A percentile compares a stretch with the other conserved stretches of the same genome.
Conservation (phyloP, 2,113 vertebrate genomes). For the Psittacula cyanocephala region DNA sequence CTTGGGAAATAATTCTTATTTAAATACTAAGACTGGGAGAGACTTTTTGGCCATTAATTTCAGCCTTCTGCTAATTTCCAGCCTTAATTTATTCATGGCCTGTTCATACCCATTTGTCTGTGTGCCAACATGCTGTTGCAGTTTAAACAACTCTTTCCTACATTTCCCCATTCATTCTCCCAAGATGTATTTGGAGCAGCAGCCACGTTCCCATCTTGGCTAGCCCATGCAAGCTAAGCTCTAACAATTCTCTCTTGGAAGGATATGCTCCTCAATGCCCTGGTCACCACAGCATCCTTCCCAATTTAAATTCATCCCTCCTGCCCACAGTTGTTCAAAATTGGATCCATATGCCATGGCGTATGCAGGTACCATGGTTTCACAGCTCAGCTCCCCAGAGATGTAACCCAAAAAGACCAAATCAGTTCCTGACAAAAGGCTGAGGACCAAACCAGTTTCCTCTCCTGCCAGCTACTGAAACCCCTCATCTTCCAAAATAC, state of each 20-base stretch:
- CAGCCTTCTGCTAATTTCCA: constrained; percentile 41
- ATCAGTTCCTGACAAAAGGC: neutral
- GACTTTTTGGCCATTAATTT: constrained; percentile 36
- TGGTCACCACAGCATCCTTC: neutral
- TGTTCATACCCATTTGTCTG: constrained; percentile 15
- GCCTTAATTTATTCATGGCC: constrained; percentile 33
- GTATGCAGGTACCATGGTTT: neutral
- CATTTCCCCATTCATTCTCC: neutral
- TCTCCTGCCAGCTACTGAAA: neutral
- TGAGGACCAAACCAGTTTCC: neutral
- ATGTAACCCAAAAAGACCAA: neutral
- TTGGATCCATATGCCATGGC: neutral
- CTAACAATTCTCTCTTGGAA: neutral
- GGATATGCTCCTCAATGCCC: neutral
- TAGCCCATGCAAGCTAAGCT: neutral
- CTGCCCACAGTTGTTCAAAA: neutral
- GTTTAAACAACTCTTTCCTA: constrained; percentile 11
- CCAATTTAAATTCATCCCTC: neutral
- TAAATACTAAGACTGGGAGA: neutral
- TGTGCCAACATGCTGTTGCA: neutral
- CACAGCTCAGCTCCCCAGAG: neutral
- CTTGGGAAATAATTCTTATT: constrained; percentile 27
- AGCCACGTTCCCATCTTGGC: neutral
- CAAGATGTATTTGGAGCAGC: neutral
- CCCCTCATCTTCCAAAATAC: neutral